These are phyloP conservation scores for Scortum barcoo DNA, from an alignment of 2,113 vertebrate species.

Conservation along the genomic window DNA sequence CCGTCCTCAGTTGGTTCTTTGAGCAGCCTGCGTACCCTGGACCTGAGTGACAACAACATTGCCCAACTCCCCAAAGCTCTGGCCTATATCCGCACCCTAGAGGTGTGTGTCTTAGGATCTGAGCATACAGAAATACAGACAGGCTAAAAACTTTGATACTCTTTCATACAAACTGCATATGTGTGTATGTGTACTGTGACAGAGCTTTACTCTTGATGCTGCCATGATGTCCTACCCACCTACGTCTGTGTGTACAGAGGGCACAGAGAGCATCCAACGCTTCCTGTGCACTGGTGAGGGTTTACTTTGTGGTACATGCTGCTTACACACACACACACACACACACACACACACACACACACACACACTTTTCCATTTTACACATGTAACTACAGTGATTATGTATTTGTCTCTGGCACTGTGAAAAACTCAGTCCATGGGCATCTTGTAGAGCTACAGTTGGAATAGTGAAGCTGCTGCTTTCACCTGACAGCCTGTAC, in stretches of 20 bases:
- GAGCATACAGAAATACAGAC: neutral
- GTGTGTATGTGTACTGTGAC: conserved; percentile 46
- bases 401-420: too few species aligned
- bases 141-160: neutral
- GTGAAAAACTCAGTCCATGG: too few species aligned
- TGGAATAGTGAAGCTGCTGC: too few species aligned
- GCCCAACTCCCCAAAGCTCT: conserved; percentile 85
- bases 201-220: conserved; percentile 90
- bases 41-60: conserved; percentile 89
- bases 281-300: conserved; percentile 91
- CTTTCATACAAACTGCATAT: neutral
- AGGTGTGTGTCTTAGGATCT: conserved; percentile 80
- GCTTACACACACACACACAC: neutral
- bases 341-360: neutral
- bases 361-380: too few species aligned
- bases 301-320: neutral
- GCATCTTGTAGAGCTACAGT: too few species aligned
- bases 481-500: too few species aligned
- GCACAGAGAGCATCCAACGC: conserved; percentile 90
- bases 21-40: conserved; percentile 88
- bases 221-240: conserved; percentile 89
- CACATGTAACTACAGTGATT: neutral
- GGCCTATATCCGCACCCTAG: conserved; percentile 87
- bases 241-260: conserved; percentile 84
- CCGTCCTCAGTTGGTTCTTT: conserved; percentile 82